Percentiles rank a stretch among this genome's conserved stretches.
These are phyloP conservation scores for Scopus umbretta DNA, from an alignment of 2,113 vertebrate genomes.

Conservation along the genomic window DNA sequence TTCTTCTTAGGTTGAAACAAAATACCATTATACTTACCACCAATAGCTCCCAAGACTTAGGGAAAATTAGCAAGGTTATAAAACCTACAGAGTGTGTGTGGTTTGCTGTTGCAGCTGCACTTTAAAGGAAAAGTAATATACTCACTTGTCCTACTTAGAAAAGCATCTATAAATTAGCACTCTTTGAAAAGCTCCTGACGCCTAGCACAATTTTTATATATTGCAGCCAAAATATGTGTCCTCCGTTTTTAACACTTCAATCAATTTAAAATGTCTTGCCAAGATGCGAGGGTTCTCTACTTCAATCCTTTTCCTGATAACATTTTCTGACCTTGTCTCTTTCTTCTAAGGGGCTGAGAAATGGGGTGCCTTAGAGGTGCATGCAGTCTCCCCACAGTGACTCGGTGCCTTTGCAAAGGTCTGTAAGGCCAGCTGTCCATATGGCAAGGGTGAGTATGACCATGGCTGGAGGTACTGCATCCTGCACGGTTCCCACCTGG, in stretches of 20 bases:
- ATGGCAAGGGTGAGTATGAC: background rate
- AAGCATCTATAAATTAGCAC: constrained; percentile 49
- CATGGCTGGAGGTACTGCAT: background rate
- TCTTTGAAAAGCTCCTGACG: constrained; percentile 4
- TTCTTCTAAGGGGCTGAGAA: background rate
- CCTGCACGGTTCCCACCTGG: fast-evolving
- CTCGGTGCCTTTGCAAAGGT: background rate
- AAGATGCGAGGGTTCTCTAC: background rate
- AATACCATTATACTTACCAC: constrained; percentile 4
- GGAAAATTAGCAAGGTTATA: constrained; percentile 49
- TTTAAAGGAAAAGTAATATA: constrained; percentile 46
- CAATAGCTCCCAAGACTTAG: constrained; percentile 10
- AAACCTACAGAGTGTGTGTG: background rate
- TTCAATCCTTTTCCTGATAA: background rate
- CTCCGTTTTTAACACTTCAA: background rate
- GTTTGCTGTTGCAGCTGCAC: constrained; percentile 61
- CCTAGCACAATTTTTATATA: background rate
- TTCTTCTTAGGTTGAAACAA: background rate
- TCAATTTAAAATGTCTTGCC: background rate
- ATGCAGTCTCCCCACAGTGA: background rate
- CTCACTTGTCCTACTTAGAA: constrained; percentile 24
- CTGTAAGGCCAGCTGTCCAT: background rate
- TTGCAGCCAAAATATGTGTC: background rate
- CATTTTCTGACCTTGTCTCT: background rate
- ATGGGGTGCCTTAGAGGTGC: background rate